Conservation (phyloP, 2,888 invertebrate species). For the Macrophya alboannulata region DNA sequence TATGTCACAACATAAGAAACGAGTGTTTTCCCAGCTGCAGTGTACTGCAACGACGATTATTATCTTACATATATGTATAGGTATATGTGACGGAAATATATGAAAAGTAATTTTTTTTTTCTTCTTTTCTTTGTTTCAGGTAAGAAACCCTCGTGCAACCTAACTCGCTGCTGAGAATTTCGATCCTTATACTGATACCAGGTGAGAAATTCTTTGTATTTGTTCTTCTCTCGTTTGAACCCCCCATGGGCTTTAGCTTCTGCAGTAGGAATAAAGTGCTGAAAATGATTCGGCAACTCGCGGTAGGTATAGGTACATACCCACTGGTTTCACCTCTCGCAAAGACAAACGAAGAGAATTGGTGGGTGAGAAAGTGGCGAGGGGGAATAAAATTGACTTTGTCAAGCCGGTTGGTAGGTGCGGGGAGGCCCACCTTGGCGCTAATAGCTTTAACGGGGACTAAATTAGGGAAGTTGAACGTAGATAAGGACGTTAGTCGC, state of each 20-base stretch:
- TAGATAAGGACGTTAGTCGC: conserved; percentile 47
- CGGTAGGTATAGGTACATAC: neutral
- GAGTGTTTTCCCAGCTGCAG: neutral
- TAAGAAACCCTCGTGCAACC: neutral
- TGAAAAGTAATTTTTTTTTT: neutral
- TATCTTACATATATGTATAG: neutral
- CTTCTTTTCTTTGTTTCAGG: conserved; percentile 37
- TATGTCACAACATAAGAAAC: neutral
- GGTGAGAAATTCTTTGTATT: conserved; percentile 12
- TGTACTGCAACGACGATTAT: neutral
- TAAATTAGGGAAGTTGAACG: conserved; percentile 54
- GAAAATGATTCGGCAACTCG: conserved; percentile 17
- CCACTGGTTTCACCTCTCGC: neutral
- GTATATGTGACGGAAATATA: conserved; percentile 1
- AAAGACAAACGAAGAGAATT: conserved; percentile 35
- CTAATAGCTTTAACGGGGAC: conserved; percentile 52
- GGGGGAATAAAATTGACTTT: conserved; percentile 45
- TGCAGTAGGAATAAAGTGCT: neutral
- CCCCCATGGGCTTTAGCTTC: neutral
- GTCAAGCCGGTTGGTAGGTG: conserved; percentile 45
- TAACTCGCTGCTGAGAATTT: neutral
- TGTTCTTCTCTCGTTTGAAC: neutral
- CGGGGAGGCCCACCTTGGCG: conserved; percentile 14
- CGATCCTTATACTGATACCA: neutral
- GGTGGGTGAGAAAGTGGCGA: conserved; percentile 1